Conservation (phyloP, 2,113 vertebrate genomes). For the Nothobranchius furzeri region DNA sequence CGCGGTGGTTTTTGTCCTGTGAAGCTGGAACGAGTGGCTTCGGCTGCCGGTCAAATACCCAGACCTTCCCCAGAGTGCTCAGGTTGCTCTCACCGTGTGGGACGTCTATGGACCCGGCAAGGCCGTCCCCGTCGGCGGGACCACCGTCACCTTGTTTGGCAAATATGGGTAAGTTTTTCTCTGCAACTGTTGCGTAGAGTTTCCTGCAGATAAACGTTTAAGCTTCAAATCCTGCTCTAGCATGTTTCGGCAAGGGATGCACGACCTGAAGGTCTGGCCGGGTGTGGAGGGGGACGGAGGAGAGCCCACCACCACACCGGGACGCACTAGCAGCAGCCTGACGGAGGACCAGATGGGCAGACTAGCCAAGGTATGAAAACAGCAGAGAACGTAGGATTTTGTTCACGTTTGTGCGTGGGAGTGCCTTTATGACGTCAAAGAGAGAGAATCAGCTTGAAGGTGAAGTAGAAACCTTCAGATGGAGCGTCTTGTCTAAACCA, state of each 20-base stretch:
- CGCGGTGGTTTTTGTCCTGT: not conserved
- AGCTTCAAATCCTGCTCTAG: constrained; percentile 64
- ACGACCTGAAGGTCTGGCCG: constrained; percentile 98
- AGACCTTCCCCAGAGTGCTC: constrained; percentile 93
- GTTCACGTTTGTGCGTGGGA: not conserved
- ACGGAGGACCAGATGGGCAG: constrained; percentile 98
- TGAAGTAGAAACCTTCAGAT: constrained; percentile 14
- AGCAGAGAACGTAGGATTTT: not conserved
- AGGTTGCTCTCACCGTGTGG: constrained; percentile 96
- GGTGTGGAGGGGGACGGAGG: constrained; percentile 93
- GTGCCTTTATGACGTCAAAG: not conserved
- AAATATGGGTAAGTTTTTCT: constrained; percentile 88
- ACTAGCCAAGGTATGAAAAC: constrained; percentile 89
- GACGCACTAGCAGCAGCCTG: constrained; percentile 91
- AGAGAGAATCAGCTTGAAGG: constrained; percentile 10
- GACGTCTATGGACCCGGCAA: constrained; percentile 95
- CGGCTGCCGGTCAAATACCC: constrained; percentile 96
- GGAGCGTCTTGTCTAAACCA: constrained; percentile 66
- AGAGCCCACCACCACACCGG: constrained; percentile 92
- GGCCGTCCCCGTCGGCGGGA: constrained; percentile 94
- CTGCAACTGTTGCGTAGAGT: not conserved
- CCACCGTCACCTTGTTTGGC: constrained; percentile 94
- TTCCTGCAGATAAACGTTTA: not conserved
- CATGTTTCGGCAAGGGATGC: constrained; percentile 99
- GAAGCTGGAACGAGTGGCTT: constrained; percentile 98